Evolutionary conservation across 2,888 invertebrate species (phyloP).

Genomic region (Trypoxylon attenuatum): DNA sequence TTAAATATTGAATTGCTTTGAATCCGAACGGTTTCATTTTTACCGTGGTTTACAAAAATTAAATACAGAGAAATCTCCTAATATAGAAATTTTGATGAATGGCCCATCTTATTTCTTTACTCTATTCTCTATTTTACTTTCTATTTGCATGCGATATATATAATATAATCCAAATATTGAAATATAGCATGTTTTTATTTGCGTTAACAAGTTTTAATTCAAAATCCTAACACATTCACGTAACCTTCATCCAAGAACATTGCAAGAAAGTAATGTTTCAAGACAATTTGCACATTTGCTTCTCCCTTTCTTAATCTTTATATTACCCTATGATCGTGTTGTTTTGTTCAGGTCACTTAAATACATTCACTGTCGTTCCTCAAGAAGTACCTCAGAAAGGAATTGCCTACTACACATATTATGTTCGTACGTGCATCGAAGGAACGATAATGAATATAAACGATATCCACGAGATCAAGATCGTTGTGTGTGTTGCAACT

Average conservation of each 20-base stretch:
- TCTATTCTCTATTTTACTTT: too few relatives aligned
- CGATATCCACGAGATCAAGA: conserved; percentile 75
- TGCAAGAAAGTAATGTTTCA: conserved; percentile 29
- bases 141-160: too few relatives aligned
- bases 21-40: too few relatives aligned
- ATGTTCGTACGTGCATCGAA: conserved; percentile 63
- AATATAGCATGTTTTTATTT: too few relatives aligned
- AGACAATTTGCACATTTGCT: conserved; percentile 50
- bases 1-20: too few relatives aligned
- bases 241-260: conserved; percentile 15
- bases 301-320: conserved; percentile 55
- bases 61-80: too few relatives aligned
- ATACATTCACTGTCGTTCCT: conserved; percentile 74
- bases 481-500: conserved; percentile 75
- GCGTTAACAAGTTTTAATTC: too few relatives aligned
- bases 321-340: conserved; percentile 71
- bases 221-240: too few relatives aligned
- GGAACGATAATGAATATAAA: conserved; percentile 74
- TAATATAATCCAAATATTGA: too few relatives aligned
- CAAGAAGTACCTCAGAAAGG: conserved; percentile 73
- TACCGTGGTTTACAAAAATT: too few relatives aligned
- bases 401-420: conserved; percentile 60
- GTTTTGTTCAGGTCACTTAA: conserved; percentile 75
- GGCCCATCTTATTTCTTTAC: too few relatives aligned
- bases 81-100: too few relatives aligned